phyloP scores from a whole-genome alignment of 37 sponge, comb jelly and placozoan species.

The Ephydatia muelleri region DNA sequence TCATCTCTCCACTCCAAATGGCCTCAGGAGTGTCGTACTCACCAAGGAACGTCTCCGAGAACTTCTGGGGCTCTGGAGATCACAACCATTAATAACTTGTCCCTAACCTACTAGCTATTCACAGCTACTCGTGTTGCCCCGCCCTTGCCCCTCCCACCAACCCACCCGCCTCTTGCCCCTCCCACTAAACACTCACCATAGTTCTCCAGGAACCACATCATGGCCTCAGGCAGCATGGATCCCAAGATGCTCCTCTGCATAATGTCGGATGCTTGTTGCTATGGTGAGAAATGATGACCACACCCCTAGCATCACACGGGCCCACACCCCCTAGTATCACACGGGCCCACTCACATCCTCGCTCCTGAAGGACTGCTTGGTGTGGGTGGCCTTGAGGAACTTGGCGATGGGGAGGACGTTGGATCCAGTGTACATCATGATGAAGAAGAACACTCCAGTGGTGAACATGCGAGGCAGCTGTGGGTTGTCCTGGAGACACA shows the following conservation, averaged over 20 bases:
- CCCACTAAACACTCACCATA: constrained; percentile 59
- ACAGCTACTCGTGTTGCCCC: background rate
- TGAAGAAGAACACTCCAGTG: constrained; percentile 98
- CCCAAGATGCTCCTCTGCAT: constrained; percentile 87
- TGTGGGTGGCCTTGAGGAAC: constrained; percentile 93
- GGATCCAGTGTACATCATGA: constrained; percentile 99
- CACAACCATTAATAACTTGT: background rate
- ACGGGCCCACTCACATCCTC: constrained; percentile 70
- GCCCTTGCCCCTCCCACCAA: background rate
- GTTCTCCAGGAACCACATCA: constrained; percentile 98
- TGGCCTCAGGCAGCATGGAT: constrained; percentile 94
- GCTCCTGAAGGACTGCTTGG: constrained; percentile 93
- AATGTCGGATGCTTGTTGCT: constrained; percentile 81
- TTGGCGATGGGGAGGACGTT: constrained; percentile 92
- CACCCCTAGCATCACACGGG: background rate
- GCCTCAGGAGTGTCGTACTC: constrained; percentile 99
- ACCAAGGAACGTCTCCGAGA: constrained; percentile 94
- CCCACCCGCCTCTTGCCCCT: background rate
- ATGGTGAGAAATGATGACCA: background rate
- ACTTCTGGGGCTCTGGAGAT: constrained; percentile 76
- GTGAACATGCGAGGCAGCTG: constrained; percentile 85
- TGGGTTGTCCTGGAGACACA: constrained; percentile 87
- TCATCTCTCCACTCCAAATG: constrained; percentile 98
- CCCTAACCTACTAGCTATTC: background rate
- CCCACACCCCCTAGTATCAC: background rate